phyloP scores from a whole-genome alignment of 2,797 vertebrate genomes.

The Coregonus sp. region DNA sequence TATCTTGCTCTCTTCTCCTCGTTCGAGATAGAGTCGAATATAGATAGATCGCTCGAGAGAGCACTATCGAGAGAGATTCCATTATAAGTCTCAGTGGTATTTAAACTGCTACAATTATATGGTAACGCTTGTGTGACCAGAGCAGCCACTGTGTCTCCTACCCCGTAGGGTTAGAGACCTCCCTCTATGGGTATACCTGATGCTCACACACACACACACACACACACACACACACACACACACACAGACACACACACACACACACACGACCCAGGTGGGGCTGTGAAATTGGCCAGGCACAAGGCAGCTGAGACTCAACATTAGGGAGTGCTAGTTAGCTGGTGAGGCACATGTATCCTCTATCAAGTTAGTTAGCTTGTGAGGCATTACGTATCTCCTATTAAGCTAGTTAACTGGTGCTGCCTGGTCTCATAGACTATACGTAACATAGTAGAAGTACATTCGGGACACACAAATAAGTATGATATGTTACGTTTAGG shows the following conservation, averaged over 20 bases:
- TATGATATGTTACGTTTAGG: too few species aligned
- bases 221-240: constrained; percentile 25
- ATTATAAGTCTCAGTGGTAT: constrained; percentile 55
- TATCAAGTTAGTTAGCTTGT: too few species aligned
- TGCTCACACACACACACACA: constrained; percentile 26
- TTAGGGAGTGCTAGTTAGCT: constrained; percentile 66
- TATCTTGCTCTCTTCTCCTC: too few species aligned
- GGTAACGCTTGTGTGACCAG: constrained; percentile 47
- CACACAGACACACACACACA: constrained; percentile 1
- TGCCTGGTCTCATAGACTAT: too few species aligned
- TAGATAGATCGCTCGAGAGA: too few species aligned
- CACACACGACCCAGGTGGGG: background rate
- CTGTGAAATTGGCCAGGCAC: constrained; percentile 44
- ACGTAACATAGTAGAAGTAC: too few species aligned
- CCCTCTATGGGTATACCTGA: constrained; percentile 17
- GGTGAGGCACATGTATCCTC: constrained; percentile 31
- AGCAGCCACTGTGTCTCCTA: constrained; percentile 39
- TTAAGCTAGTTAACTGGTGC: too few species aligned
- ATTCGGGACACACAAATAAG: too few species aligned
- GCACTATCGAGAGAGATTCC: too few species aligned
- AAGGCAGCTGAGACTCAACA: constrained; percentile 44
- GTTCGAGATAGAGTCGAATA: too few species aligned
- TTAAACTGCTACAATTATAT: constrained; percentile 56
- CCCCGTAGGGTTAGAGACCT: constrained; percentile 39
- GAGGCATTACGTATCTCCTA: too few species aligned